Percentiles rank a stretch among this genome's conserved stretches.
Conservation (phyloP, 2,113 vertebrate species). For the Isichthys henryi region DNA sequence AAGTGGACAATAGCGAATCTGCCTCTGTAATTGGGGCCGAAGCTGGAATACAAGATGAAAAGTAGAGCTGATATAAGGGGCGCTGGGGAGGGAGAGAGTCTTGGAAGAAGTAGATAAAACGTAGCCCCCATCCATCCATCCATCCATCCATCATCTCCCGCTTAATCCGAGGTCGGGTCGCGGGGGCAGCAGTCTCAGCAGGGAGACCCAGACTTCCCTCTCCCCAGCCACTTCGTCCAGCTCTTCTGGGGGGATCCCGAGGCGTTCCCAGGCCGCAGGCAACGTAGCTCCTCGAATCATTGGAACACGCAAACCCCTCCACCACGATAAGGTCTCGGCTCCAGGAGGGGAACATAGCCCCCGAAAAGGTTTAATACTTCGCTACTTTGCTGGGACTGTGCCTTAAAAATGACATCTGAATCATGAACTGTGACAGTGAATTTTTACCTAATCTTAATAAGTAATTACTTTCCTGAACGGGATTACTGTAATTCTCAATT, state of each 20-base stretch:
- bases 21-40: slow-evolving; percentile 10
- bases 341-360: neutral
- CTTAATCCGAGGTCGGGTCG: too few relatives aligned
- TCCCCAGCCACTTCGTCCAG: too few relatives aligned
- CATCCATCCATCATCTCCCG: too few relatives aligned
- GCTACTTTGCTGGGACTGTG: neutral
- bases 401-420: slow-evolving; percentile 21
- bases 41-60: neutral
- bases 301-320: too few relatives aligned
- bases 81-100: neutral
- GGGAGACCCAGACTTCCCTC: too few relatives aligned
- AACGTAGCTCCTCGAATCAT: too few relatives aligned
- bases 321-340: too few relatives aligned
- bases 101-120: neutral
- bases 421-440: slow-evolving; percentile 7
- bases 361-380: slow-evolving; percentile 9
- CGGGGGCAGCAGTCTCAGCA: too few relatives aligned
- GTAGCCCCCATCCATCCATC: too few relatives aligned
- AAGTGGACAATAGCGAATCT: neutral
- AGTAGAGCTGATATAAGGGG: neutral
- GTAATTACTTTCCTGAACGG: neutral
- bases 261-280: too few relatives aligned
- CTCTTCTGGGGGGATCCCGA: too few relatives aligned
- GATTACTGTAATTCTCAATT: neutral
- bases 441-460: neutral